Base-by-base conservation (phyloP, 1,140 invertebrate species). In the Drosophila nigromelanica region DNA sequence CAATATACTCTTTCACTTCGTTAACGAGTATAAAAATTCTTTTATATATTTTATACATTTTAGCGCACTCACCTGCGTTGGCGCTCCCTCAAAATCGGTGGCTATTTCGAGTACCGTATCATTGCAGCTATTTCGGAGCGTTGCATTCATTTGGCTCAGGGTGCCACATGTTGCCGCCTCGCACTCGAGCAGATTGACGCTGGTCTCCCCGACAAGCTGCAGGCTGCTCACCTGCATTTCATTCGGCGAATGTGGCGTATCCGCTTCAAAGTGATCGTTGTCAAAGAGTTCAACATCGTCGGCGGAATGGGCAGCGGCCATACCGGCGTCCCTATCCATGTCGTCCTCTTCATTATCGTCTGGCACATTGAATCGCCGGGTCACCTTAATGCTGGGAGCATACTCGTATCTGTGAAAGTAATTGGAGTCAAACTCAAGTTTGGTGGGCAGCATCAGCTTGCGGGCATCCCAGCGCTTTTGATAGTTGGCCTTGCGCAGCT, bases 381-480 rank as follows among this genome's bases (percentile, higher is more conserved):
- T 73, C 5, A 91, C 52, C n/a, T 74, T 72, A 5, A 85, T 76
- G n/a, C 90, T 71, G 2, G 90, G 90, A 3, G 80, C 90, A 37
- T 66, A 73, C 0, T 82, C 78, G 27, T 80, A 90, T 55, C 68
- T 76, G 8, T 60, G 67, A 40, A 91, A 91, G 47, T 72, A 76
- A 27, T 91, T 62, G 3, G 42, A 3, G 5, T 91, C 72, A 27
- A 92, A 72, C 15, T 80, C 63, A 1, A 76, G 81, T 43, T 90
- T 90, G 0, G 81, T 85, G 5, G 91, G 91, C n/a, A 92, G 47
- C 30, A 82, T 71, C 3, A 92, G 48, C 48, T 91, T 92, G 4
- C 85, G 83, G 15, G 89, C 30, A 73, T 92, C 91, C 91, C 91
- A 92, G 56, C 86, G 85, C 60, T 92, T 92, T 37, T 90, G 91